Evolutionary conservation across 92 coral and sea anemone species (phyloP), one percentile per base, ranked within the genome.

Genomic region (Phenganax marumi): DNA sequence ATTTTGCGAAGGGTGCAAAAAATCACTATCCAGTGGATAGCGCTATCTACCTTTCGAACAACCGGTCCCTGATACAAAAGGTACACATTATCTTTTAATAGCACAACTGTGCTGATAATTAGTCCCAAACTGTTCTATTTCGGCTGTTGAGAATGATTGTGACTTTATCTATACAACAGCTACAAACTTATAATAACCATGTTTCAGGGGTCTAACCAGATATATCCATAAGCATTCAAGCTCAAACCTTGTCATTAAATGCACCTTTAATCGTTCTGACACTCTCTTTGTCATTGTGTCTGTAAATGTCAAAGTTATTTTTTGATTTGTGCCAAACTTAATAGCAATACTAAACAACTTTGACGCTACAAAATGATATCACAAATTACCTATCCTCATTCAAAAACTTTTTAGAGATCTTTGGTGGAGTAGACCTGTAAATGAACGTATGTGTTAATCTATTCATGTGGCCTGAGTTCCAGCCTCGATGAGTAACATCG

Each of bases 221-320:
- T 13, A 56, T 13, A 56, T 56, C 3, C 17, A 63, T 5, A 33
- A 33, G 43, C 43, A 33, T 1, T 33, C 25, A 21, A 12, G 11
- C 50, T 6, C 60, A 8, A 52, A 74, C 79, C 79, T 74, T 52
- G 63, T 74, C 52, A 74, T 58, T 54, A 39, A 74, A 74, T 74
- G 64, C 46, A 21, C 79, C 64, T 52, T 54, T 39, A 18, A 74
- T 21, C 8, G 64, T n/a, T 39, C 39, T 54, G 17, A 74, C 24
- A 74, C 60, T 74, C 43, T 46, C 60, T 52, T 58, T 52, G 53
- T 16, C 13, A 10, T 74, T 54, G 11, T 55, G 50, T 25, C 79
- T 58, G 22, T 11, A 11, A 46, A 70, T 39, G 19, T 47, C 17
- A 39, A 43, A 70, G 8, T 50, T 70, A 70, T 43, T 70, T 56